Conservation (phyloP, 2,888 invertebrate genomes). For the Eupsilia transversa region DNA sequence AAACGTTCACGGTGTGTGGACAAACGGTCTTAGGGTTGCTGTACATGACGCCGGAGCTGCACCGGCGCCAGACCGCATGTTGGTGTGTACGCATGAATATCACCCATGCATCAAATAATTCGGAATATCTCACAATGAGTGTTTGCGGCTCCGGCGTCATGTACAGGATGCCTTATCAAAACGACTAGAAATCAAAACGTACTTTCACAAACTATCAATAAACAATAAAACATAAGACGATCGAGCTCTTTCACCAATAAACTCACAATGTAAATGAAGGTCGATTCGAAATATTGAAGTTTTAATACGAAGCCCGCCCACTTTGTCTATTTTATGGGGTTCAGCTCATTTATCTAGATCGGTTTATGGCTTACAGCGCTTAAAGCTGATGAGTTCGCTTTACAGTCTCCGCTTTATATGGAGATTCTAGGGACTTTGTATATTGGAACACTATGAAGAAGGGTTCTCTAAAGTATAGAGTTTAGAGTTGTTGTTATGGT, state of each 20-base stretch:
- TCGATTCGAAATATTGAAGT: slow-evolving; percentile 47
- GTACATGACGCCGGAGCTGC: too few relatives aligned
- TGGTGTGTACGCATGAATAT: too few relatives aligned
- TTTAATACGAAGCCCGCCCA: slow-evolving; percentile 35
- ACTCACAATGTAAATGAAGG: slow-evolving; percentile 44
- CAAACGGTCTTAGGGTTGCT: too few relatives aligned
- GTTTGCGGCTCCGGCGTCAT: too few relatives aligned
- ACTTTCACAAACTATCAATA: slow-evolving; percentile 7
- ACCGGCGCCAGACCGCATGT: too few relatives aligned
- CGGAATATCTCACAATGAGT: too few relatives aligned
- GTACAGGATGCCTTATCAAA: too few relatives aligned
- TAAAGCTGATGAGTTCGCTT: slow-evolving; percentile 21
- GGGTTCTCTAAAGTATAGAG: not conserved
- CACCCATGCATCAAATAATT: too few relatives aligned
- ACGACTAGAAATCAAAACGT: slow-evolving; percentile 12
- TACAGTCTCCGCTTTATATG: slow-evolving; percentile 33
- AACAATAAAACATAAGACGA: slow-evolving; percentile 37
- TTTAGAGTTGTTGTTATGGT: not conserved
- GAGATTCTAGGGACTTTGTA: slow-evolving; percentile 8
- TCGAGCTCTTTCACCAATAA: slow-evolving; percentile 23
- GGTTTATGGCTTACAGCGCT: slow-evolving; percentile 55
- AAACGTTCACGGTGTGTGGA: too few relatives aligned
- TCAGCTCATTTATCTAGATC: slow-evolving; percentile 50
- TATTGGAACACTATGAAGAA: slow-evolving; percentile 6
- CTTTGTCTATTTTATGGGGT: slow-evolving; percentile 58